Percentiles rank a stretch among this genome's conserved stretches.
Evolutionary conservation across 2,113 vertebrate species (phyloP).

Genomic region (Noturus placidus): DNA sequence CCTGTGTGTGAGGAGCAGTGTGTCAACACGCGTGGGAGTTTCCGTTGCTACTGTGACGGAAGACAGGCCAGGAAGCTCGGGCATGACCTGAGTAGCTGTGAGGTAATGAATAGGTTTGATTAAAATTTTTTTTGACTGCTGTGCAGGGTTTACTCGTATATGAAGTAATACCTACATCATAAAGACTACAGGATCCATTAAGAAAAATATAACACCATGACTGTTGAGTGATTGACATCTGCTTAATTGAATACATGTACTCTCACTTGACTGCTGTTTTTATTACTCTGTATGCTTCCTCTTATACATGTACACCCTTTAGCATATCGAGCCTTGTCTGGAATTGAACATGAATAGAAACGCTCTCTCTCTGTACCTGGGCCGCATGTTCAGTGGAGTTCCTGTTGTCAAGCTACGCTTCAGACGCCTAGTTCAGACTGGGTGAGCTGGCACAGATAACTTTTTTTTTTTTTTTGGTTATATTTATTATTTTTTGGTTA

Average conservation of each 20-base stretch:
- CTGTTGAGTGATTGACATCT: neutral
- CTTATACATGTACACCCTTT: neutral
- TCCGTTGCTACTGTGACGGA: slow-evolving; percentile 89
- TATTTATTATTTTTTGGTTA: too few relatives aligned
- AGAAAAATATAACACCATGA: neutral
- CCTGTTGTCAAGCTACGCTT: slow-evolving; percentile 89
- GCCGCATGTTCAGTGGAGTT: slow-evolving; percentile 89
- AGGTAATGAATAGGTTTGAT: slow-evolving; percentile 73
- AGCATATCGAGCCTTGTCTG: slow-evolving; percentile 84
- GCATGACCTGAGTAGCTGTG: slow-evolving; percentile 83
- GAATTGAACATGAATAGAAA: slow-evolving; percentile 81
- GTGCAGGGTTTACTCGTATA: neutral
- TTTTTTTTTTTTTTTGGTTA: too few relatives aligned
- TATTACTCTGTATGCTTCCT: neutral
- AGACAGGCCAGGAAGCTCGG: slow-evolving; percentile 86
- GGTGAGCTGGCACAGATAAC: slow-evolving; percentile 71
- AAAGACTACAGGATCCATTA: neutral
- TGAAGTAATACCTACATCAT: neutral
- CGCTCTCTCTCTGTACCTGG: slow-evolving; percentile 88
- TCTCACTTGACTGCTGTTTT: neutral
- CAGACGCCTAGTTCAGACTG: slow-evolving; percentile 83
- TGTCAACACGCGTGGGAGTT: slow-evolving; percentile 87
- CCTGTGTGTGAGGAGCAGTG: slow-evolving; percentile 85
- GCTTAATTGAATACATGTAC: neutral
- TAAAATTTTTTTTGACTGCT: neutral